Evolutionary conservation across 2,888 invertebrate genomes (phyloP).

Genomic region (Lithodes maja): DNA sequence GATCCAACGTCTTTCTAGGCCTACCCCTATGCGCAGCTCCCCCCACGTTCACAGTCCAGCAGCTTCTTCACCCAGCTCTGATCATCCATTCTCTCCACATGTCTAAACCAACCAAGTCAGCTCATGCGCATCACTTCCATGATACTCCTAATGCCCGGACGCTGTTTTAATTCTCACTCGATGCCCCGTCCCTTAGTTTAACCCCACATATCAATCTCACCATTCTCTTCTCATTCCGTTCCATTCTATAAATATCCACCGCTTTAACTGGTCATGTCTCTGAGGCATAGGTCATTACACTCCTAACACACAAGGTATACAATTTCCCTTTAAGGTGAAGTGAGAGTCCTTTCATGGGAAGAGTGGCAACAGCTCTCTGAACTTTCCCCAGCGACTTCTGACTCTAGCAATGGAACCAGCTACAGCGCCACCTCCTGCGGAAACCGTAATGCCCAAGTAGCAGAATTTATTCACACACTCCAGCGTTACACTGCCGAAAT

Average conservation of each 20-base stretch:
- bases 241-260: neutral
- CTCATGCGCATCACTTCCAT: neutral
- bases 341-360: neutral
- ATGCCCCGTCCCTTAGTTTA: neutral
- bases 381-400: neutral
- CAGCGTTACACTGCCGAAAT: neutral
- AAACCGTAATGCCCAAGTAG: neutral
- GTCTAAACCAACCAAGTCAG: neutral
- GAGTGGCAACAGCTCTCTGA: neutral
- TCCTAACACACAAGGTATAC: neutral
- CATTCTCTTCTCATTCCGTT: neutral
- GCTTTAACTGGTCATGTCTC: neutral
- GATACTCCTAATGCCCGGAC: neutral
- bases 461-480: neutral
- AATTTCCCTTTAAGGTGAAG: neutral
- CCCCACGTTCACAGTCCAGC: neutral
- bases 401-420: neutral
- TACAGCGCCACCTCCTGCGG: neutral
- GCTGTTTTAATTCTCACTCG: neutral
- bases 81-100: neutral
- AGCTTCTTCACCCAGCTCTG: neutral
- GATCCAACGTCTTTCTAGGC: no score
- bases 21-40: neutral
- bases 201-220: neutral
- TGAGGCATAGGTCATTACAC: neutral